Evolutionary conservation across 2,888 invertebrate species (phyloP).

Genomic region (Sympetrum striolatum): DNA sequence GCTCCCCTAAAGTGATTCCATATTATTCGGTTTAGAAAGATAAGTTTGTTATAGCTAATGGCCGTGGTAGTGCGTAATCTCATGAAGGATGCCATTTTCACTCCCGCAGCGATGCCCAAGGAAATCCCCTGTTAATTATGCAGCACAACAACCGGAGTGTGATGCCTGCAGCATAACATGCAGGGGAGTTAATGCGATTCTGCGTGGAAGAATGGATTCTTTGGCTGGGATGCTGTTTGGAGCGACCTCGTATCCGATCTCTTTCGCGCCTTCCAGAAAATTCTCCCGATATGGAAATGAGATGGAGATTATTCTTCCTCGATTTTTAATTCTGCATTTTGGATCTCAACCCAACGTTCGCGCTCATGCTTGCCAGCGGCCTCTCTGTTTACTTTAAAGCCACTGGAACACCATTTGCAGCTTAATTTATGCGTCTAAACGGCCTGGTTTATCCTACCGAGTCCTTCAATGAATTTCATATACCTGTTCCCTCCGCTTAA

Average conservation of each 20-base stretch:
- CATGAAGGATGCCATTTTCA: no score
- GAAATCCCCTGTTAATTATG: neutral
- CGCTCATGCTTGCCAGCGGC: neutral
- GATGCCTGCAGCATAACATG: neutral
- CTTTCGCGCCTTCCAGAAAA: neutral
- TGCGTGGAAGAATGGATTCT: neutral
- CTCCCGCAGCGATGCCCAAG: neutral
- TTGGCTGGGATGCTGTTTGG: neutral
- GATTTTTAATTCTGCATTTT: neutral
- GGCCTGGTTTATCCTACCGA: no score
- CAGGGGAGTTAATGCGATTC: neutral
- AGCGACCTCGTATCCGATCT: neutral
- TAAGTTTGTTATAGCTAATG: no score
- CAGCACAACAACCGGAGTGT: neutral
- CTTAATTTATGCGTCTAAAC: no score
- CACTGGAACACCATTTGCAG: neutral
- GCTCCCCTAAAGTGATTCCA: no score
- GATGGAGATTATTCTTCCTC: neutral
- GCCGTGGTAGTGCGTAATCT: no score
- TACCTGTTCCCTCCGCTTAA: no score
- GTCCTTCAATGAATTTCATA: no score
- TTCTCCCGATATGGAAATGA: neutral
- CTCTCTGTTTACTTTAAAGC: neutral
- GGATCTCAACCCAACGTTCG: neutral
- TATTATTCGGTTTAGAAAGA: no score